Conservation (phyloP, 2,113 vertebrate species). For the Lamprotornis superbus region DNA sequence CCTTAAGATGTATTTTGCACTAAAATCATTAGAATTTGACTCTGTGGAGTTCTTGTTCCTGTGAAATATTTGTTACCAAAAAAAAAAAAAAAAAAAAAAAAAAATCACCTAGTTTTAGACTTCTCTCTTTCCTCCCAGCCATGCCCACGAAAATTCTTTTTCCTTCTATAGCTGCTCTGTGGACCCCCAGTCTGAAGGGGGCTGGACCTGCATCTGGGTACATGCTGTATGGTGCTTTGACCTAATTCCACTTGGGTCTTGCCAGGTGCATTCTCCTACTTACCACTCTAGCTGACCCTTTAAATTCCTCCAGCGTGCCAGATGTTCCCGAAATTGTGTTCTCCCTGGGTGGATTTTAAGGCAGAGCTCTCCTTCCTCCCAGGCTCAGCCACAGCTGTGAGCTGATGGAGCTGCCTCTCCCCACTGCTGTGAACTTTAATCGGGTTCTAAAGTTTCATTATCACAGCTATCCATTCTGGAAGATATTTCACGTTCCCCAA, state of each 20-base stretch:
- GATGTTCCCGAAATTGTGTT: slow-evolving; percentile 66
- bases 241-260: slow-evolving; percentile 10
- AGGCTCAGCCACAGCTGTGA: slow-evolving; percentile 57
- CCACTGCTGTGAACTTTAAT: slow-evolving; percentile 54
- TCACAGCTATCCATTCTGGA: slow-evolving; percentile 52
- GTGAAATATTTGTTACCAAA: not conserved
- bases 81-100: not conserved
- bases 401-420: slow-evolving; percentile 40
- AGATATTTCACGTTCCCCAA: slow-evolving; percentile 49
- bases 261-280: slow-evolving; percentile 4
- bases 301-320: slow-evolving; percentile 41
- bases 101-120: not conserved
- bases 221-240: not conserved
- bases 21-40: not conserved
- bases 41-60: not conserved
- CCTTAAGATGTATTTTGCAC: not conserved
- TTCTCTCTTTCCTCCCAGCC: not conserved
- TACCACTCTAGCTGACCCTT: not conserved
- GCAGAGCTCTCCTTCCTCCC: slow-evolving; percentile 43
- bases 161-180: not conserved
- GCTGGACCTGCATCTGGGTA: not conserved
- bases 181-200: not conserved
- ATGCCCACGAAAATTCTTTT: not conserved
- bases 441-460: slow-evolving; percentile 70
- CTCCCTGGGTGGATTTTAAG: slow-evolving; percentile 61